A percentile compares a stretch with the other conserved stretches of the same genome.
Evolutionary conservation across 2,888 invertebrate genomes (phyloP).

Genomic region (Marasmarcha lunaedactyla): DNA sequence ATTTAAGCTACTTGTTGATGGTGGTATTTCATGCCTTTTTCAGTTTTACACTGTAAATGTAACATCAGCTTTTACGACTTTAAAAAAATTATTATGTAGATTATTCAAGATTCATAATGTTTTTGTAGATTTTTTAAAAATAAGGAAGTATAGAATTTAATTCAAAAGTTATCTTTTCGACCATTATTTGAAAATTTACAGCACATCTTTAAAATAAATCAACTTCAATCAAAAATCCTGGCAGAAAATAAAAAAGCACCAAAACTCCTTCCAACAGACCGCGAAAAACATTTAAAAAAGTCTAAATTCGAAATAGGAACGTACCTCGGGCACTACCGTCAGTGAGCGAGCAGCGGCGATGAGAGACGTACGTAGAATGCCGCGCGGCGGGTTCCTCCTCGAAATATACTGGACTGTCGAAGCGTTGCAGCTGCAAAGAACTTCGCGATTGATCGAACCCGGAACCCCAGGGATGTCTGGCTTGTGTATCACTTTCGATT

Average conservation of each 20-base stretch:
- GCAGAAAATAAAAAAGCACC: neutral
- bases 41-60: too few relatives aligned
- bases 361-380: neutral
- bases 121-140: too few relatives aligned
- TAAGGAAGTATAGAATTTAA: too few relatives aligned
- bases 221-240: too few relatives aligned
- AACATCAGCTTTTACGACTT: too few relatives aligned
- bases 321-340: conserved; percentile 1
- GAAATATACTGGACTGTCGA: neutral
- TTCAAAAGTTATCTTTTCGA: too few relatives aligned
- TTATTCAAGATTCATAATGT: too few relatives aligned
- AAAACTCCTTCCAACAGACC: neutral
- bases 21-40: too few relatives aligned
- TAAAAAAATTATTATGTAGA: too few relatives aligned
- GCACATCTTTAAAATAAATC: too few relatives aligned
- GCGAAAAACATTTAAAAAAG: neutral
- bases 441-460: neutral
- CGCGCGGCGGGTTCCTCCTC: neutral
- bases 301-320: conserved; percentile 1
- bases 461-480: neutral
- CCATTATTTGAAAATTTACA: too few relatives aligned
- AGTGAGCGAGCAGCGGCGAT: neutral
- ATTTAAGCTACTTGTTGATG: too few relatives aligned
- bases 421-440: conserved; percentile 1
- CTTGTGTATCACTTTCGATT: conserved; percentile 1